Conservation (phyloP, 37 sponge, comb jelly and placozoan genomes). For the Beroe forskalii region DNA sequence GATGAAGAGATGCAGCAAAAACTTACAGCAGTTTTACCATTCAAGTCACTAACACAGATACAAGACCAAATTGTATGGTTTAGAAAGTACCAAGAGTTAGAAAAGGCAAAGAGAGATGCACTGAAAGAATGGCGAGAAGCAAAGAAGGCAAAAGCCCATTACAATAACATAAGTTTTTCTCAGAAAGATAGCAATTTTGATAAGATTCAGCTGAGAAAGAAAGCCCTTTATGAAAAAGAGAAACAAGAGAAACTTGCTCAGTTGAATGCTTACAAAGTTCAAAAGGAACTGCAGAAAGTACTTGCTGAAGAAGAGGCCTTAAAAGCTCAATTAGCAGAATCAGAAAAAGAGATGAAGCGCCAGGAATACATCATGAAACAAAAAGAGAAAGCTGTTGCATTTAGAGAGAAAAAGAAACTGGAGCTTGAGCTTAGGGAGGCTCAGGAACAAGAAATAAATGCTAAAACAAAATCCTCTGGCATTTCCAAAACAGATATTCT, state of each 20-base stretch:
- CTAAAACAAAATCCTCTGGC: not conserved
- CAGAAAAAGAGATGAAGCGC: conserved; percentile 8
- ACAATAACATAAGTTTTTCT: not conserved
- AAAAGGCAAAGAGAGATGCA: conserved; percentile 22
- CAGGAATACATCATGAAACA: conserved; percentile 4
- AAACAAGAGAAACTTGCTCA: not conserved
- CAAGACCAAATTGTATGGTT: not conserved
- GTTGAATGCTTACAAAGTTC: conserved; percentile 47
- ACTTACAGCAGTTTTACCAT: not conserved
- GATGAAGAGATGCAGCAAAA: not conserved
- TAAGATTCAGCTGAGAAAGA: not conserved
- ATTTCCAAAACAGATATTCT: not conserved
- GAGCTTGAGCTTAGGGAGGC: not conserved
- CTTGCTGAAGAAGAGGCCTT: conserved; percentile 4
- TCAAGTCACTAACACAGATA: not conserved
- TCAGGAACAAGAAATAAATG: not conserved
- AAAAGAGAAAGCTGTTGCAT: conserved; percentile 25
- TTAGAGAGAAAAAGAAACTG: not conserved
- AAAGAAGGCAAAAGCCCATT: not conserved
- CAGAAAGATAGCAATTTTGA: not conserved
- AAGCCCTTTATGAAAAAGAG: not conserved
- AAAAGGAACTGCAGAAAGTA: conserved; percentile 8
- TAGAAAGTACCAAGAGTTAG: not conserved
- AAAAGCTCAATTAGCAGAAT: not conserved
- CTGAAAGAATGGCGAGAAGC: conserved; percentile 15